Evolutionary conservation across 2,113 vertebrate species (phyloP).

Genomic region (Alectura lathami): DNA sequence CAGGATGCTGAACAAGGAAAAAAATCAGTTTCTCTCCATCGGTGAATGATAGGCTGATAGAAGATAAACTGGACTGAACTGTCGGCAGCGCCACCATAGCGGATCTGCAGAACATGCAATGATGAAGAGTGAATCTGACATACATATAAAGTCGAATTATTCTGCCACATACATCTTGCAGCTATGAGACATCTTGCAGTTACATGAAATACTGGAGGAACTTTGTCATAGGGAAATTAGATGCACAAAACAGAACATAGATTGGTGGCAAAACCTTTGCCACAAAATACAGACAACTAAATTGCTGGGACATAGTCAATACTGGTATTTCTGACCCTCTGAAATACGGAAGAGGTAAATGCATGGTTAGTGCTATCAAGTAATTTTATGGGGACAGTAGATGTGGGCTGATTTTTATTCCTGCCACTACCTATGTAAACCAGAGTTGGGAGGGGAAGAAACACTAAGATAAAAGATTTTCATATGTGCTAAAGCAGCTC

Average conservation of each 20-base stretch:
- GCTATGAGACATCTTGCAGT: background rate
- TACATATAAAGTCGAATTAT: background rate
- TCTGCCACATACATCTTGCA: background rate
- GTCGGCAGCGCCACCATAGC: slow-evolving; percentile 77
- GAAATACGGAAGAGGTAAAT: background rate
- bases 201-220: background rate
- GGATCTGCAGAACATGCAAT: slow-evolving; percentile 79
- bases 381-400: background rate
- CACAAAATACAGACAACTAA: background rate
- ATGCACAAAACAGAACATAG: background rate
- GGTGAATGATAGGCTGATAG: slow-evolving; percentile 95
- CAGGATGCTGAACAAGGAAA: slow-evolving; percentile 96
- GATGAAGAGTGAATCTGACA: background rate
- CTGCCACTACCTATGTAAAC: background rate
- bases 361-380: background rate
- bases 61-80: slow-evolving; percentile 93
- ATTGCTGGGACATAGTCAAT: background rate
- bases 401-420: background rate
- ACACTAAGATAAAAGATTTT: background rate
- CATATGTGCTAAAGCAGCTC: background rate
- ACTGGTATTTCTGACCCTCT: background rate
- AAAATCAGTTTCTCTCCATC: slow-evolving; percentile 97
- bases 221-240: background rate
- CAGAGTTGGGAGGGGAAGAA: background rate
- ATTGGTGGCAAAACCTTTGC: background rate